Evolutionary conservation across 1,140 invertebrate genomes (phyloP).

Genomic region (Conus betulinus): DNA sequence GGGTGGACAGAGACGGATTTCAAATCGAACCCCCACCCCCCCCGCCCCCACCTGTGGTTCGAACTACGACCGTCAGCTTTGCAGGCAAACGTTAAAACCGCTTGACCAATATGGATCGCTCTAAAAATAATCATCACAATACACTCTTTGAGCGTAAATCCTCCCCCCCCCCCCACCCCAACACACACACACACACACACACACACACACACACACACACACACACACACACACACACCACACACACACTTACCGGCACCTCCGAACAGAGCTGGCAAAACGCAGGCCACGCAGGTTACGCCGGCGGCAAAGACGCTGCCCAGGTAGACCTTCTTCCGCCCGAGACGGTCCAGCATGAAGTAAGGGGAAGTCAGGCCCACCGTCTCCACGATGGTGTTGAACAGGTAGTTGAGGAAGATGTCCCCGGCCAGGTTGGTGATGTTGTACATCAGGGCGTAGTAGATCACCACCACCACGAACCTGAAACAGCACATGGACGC

Average conservation of each 20-base stretch:
- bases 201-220: too few relatives aligned
- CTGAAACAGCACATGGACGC: conserved; percentile 3
- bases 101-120: too few relatives aligned
- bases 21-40: too few relatives aligned
- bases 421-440: conserved; percentile 51
- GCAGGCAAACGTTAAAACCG: too few relatives aligned
- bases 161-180: too few relatives aligned
- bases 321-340: conserved; percentile 39
- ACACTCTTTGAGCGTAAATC: too few relatives aligned
- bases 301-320: conserved; percentile 41
- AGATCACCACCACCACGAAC: conserved; percentile 49
- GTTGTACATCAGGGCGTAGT: conserved; percentile 77
- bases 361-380: conserved; percentile 76
- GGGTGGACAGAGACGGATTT: too few relatives aligned
- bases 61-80: too few relatives aligned
- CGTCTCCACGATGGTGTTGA: conserved; percentile 83
- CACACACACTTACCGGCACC: conserved; percentile 29
- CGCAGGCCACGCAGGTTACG: conserved; percentile 41
- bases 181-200: too few relatives aligned
- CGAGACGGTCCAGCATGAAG: conserved; percentile 49
- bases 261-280: conserved; percentile 44
- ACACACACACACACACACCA: too few relatives aligned
- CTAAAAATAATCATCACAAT: too few relatives aligned
- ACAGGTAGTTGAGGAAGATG: conserved; percentile 63
- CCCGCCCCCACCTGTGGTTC: too few relatives aligned